phyloP scores from a whole-genome alignment of 2,113 vertebrate genomes.

The Hylia prasina region DNA sequence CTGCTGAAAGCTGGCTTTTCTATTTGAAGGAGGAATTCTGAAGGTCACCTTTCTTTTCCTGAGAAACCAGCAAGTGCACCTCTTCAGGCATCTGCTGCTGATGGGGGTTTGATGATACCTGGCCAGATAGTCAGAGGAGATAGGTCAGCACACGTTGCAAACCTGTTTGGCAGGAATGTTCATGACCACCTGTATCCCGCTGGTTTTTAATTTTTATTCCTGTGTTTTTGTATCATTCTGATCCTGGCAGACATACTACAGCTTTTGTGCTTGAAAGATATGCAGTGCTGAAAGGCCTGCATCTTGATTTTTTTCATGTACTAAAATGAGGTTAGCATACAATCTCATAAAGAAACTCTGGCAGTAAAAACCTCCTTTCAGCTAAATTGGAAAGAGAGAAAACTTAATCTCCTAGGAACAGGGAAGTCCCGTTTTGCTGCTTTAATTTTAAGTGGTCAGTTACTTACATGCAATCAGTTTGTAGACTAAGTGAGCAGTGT shows the following conservation, averaged over 20 bases:
- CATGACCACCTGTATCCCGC: neutral
- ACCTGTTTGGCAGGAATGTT: neutral
- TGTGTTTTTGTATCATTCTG: neutral
- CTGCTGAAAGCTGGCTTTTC: neutral
- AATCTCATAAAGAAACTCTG: neutral
- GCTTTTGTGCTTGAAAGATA: neutral
- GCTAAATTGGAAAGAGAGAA: neutral
- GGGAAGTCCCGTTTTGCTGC: neutral
- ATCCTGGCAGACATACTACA: neutral
- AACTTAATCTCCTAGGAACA: neutral
- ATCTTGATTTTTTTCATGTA: neutral
- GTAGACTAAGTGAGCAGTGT: neutral
- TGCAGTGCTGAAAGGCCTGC: neutral
- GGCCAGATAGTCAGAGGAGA: neutral
- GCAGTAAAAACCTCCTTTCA: neutral
- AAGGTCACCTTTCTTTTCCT: neutral
- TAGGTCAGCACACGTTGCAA: neutral
- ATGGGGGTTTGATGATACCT: neutral
- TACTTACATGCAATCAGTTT: neutral
- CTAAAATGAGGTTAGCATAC: neutral
- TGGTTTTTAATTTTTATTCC: neutral
- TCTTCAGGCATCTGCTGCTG: slow-evolving; percentile 7
- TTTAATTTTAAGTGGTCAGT: neutral
- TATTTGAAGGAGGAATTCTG: neutral
- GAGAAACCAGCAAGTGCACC: slow-evolving; percentile 1